Evolutionary conservation across 2,888 invertebrate genomes (phyloP).

Genomic region (Lottia gigantea): DNA sequence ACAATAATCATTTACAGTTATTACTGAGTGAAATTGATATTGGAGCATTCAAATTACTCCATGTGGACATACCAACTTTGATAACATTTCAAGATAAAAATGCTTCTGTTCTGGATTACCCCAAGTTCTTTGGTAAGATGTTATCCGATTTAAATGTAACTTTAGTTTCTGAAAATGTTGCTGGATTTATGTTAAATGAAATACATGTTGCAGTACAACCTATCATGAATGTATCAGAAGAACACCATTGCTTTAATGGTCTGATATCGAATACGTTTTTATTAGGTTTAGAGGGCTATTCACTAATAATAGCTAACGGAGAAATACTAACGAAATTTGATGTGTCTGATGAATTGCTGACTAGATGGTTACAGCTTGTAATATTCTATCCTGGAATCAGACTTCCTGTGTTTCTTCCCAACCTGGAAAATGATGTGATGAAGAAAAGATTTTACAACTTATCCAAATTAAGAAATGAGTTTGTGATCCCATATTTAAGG

Average conservation of each 20-base stretch:
- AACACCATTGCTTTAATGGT: conserved; percentile 29
- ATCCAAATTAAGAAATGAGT: conserved; percentile 17
- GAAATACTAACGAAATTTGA: conserved; percentile 15
- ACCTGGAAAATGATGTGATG: conserved; percentile 21
- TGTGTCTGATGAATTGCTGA: conserved; percentile 30
- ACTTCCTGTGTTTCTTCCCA: conserved; percentile 30
- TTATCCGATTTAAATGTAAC: conserved; percentile 29
- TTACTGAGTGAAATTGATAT: conserved; percentile 29
- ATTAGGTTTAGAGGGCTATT: conserved; percentile 34
- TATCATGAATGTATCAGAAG: conserved; percentile 22
- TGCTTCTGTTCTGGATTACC: conserved; percentile 36
- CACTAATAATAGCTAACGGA: conserved; percentile 31
- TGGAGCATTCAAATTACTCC: conserved; percentile 35
- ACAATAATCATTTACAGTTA: conserved; percentile 21
- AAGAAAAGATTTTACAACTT: conserved; percentile 19
- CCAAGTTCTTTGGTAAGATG: conserved; percentile 31
- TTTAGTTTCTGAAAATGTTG: conserved; percentile 31
- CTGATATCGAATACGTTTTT: conserved; percentile 31
- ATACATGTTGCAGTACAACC: conserved; percentile 30
- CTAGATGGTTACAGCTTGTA: conserved; percentile 37
- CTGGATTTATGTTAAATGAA: conserved; percentile 33
- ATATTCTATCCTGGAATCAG: conserved; percentile 36
- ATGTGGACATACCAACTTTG: conserved; percentile 34
- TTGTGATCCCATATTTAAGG: conserved; percentile 30
- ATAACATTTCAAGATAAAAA: conserved; percentile 32